A percentile compares a stretch with the other conserved stretches of the same genome.
phyloP scores from a whole-genome alignment of 2,888 invertebrate genomes.

The Stenotaenia linearis region DNA sequence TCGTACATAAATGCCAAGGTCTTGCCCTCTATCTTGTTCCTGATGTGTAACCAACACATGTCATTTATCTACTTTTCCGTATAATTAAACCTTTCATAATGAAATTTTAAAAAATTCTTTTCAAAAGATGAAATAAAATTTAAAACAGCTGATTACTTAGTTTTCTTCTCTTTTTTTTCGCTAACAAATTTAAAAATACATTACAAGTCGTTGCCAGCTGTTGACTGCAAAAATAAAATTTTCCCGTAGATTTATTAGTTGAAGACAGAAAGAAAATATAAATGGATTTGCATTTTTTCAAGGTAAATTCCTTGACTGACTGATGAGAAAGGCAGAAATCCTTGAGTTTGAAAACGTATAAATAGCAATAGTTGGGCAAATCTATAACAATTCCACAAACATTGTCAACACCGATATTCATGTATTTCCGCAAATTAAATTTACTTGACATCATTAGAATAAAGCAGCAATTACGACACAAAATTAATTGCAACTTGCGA shows the following conservation, averaged over 20 bases:
- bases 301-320: background rate
- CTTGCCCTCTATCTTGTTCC: background rate
- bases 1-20: conserved; percentile 14
- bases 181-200: background rate
- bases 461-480: background rate
- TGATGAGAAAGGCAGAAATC: background rate
- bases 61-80: background rate
- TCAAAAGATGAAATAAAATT: background rate
- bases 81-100: background rate
- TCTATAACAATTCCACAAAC: background rate
- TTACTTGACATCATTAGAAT: background rate
- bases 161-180: background rate
- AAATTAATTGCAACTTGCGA: background rate
- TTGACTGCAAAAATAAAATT: background rate
- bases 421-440: background rate
- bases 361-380: background rate
- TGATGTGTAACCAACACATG: background rate
- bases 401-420: background rate
- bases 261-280: background rate
- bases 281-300: background rate
- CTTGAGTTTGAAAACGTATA: background rate
- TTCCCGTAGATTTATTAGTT: background rate
- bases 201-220: background rate
- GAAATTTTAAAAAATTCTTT: background rate
- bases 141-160: background rate